Evolutionary conservation across 2,113 vertebrate species (phyloP).

Genomic region (Guaruba guarouba): DNA sequence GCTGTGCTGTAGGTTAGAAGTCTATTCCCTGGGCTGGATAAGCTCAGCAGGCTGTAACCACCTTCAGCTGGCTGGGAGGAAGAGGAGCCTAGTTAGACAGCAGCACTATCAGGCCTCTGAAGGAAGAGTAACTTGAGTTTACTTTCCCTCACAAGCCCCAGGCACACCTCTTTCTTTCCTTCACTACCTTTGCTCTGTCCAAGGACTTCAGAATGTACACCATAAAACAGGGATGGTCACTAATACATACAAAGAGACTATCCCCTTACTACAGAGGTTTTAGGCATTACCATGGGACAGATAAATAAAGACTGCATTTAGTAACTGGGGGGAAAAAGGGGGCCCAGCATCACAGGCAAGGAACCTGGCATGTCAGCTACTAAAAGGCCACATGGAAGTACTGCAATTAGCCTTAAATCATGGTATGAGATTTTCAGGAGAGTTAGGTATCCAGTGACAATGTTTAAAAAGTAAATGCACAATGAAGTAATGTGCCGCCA

Average conservation of each 20-base stretch:
- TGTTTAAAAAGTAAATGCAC: constrained; percentile 17
- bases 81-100: not conserved
- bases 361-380: not conserved
- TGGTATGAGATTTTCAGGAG: not conserved
- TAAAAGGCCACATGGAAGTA: not conserved
- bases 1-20: not conserved
- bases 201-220: not conserved
- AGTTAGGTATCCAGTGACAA: not conserved
- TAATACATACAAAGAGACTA: not conserved
- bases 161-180: not conserved
- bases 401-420: not conserved
- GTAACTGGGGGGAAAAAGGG: not conserved
- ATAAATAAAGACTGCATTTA: not conserved
- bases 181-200: not conserved
- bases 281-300: not conserved
- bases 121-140: not conserved
- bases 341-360: not conserved
- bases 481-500: not conserved
- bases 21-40: not conserved
- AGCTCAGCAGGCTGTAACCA: not conserved
- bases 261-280: not conserved
- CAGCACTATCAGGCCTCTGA: not conserved
- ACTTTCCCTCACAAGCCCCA: not conserved
- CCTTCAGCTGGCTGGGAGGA: not conserved
- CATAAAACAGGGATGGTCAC: not conserved